phyloP scores from a whole-genome alignment of 2,113 vertebrate species.

The Tricholaema leucomelas region DNA sequence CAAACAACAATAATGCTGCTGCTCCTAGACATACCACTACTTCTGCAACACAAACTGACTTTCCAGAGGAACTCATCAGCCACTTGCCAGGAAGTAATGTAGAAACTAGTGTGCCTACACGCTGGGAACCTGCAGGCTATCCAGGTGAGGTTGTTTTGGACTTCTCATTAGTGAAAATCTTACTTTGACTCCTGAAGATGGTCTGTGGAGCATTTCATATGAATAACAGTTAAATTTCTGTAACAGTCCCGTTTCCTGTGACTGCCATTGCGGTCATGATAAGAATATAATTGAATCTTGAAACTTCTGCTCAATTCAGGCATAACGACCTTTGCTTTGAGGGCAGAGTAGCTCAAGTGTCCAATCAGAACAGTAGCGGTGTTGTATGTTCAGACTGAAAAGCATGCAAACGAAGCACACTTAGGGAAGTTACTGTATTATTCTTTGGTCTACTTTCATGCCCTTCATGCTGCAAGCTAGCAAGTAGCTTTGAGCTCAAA shows the following conservation, averaged over 20 bases:
- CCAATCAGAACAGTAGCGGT: background rate
- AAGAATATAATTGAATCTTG: background rate
- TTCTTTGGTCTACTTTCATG: background rate
- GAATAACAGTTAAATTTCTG: background rate
- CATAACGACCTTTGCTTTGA: background rate
- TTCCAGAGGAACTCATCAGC: constrained; percentile 73
- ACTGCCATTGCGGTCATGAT: background rate
- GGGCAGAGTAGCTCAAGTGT: background rate
- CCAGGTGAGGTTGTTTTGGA: constrained; percentile 14
- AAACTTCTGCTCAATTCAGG: background rate
- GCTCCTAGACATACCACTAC: constrained; percentile 80
- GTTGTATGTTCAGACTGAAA: background rate
- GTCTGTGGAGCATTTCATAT: background rate
- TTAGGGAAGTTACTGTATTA: background rate
- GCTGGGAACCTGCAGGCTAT: constrained; percentile 58
- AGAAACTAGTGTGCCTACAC: constrained; percentile 51
- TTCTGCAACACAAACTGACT: constrained; percentile 90
- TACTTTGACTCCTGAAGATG: background rate
- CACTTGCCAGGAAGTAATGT: constrained; percentile 70
- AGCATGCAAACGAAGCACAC: background rate
- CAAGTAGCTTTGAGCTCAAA: background rate
- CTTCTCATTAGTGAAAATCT: background rate
- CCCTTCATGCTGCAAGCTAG: background rate
- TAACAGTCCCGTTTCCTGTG: background rate
- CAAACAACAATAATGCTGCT: constrained; percentile 82